These are phyloP conservation scores for Steinernema feltiae DNA, from an alignment of 1,140 invertebrate species.

Conservation along the genomic window DNA sequence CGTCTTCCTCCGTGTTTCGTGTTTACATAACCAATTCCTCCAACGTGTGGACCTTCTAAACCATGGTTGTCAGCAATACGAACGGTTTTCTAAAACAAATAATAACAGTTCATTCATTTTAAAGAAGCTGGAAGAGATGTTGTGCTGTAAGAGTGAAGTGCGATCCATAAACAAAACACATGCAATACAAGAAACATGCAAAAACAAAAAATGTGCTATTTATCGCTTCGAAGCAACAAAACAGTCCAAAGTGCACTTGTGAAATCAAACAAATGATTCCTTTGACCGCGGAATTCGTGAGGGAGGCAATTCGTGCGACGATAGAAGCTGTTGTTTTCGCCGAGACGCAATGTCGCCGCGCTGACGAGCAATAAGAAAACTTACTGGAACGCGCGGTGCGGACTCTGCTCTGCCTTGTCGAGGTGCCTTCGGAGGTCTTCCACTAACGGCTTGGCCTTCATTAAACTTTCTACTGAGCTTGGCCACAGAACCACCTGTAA, in stretches of 20 bases:
- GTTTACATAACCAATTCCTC: conserved; percentile 65
- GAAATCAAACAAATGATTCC: background rate
- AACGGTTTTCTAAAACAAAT: background rate
- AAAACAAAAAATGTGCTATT: background rate
- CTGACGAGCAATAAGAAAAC: background rate
- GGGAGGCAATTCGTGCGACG: background rate
- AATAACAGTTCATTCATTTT: background rate
- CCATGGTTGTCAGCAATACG: background rate
- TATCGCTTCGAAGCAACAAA: background rate
- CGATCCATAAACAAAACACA: background rate
- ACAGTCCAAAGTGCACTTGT: background rate
- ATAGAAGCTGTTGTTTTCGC: background rate
- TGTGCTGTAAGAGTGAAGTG: background rate
- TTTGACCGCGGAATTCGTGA: background rate
- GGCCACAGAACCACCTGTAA: background rate
- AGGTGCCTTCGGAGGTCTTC: background rate
- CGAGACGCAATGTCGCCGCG: background rate
- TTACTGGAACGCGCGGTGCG: background rate
- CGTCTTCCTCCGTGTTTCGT: conserved; percentile 17
- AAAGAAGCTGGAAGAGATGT: background rate
- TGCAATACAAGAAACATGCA: background rate
- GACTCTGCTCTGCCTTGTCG: background rate
- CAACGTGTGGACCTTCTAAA: background rate
- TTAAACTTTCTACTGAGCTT: background rate
- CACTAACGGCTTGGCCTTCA: background rate